Conservation (phyloP, 2,888 invertebrate genomes). For the Plebejus anna region DNA sequence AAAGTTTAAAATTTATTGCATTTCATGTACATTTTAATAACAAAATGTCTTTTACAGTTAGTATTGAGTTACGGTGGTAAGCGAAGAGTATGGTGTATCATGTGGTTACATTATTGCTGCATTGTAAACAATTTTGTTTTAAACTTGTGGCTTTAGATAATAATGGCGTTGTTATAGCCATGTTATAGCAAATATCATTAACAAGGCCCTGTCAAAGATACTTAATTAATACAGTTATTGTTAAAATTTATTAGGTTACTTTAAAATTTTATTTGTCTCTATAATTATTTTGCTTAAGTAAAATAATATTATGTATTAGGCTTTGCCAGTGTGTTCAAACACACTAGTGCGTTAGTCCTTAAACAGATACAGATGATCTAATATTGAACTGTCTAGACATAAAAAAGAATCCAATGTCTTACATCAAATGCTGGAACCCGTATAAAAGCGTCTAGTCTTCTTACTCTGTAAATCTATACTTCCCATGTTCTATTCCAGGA, state of each 20-base stretch:
- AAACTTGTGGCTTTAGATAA: neutral
- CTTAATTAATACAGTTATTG: neutral
- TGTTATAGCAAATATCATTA: neutral
- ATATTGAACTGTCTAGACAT: neutral
- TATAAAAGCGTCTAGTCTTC: neutral
- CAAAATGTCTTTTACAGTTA: slow-evolving; percentile 41
- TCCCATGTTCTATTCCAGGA: slow-evolving; percentile 7
- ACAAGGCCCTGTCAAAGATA: neutral
- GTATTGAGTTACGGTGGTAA: slow-evolving; percentile 45
- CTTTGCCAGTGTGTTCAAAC: neutral
- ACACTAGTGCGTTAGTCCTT: neutral
- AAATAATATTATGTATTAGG: no score
- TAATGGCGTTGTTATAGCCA: neutral
- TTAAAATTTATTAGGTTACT: no score
- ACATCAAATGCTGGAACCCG: neutral
- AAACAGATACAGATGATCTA: neutral
- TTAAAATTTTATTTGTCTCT: no score
- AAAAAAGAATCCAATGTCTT: slow-evolving; percentile 17
- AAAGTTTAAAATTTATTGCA: slow-evolving; percentile 36
- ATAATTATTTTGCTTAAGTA: no score
- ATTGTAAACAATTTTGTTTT: slow-evolving; percentile 26
- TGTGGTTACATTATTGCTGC: slow-evolving; percentile 30
- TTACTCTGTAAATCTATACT: neutral
- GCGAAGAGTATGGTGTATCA: slow-evolving; percentile 35
- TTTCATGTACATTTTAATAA: slow-evolving; percentile 33